Base-by-base conservation (phyloP, 2,888 invertebrate genomes). In the Neocrepidodera transversa region DNA sequence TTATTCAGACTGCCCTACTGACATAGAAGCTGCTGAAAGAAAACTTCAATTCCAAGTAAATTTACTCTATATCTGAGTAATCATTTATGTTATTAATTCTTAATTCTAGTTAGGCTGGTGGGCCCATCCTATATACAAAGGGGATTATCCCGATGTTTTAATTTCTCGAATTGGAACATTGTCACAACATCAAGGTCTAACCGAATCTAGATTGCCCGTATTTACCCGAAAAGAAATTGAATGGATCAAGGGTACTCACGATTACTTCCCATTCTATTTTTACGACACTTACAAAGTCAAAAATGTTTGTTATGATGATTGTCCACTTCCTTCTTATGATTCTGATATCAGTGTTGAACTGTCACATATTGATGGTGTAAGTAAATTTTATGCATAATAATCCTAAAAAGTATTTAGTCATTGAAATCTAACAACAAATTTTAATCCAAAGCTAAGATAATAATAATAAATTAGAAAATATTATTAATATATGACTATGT, bases 61-160 rank as follows among this genome's bases (percentile, higher is more conserved):
- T n/a, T 77, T 20, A n/a, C n/a, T n/a, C n/a, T n/a, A n/a, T n/a
- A n/a, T n/a, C n/a, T n/a, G n/a, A n/a, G n/a, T n/a, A n/a, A n/a
- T n/a, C n/a, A n/a, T n/a, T n/a, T n/a, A n/a, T n/a, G n/a, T n/a
- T n/a, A n/a, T n/a, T n/a, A n/a, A 23, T 23, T 23, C 6, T 3
- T 23, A 23, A 23, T 23, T 48, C 7, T 23, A 67, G 68, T 49
- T 59, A 36, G 68, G 68, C 8, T 63, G 62, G 63, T 68, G 52
- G 36, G 64, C 56, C 0, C 82, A 89, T 74, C 87, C 90, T 1
- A 86, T 90, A 32, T 85, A 86, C 72, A 70, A 76, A 0, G 89
- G 89, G 0, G 86, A 88, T 76, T 90, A 88, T 74, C 90, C 90
- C 0, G 74, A 80, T 40, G 71, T 85, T 0, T 87, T 90, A 87